Base-by-base conservation (phyloP, 2,113 vertebrate genomes). In the Numida meleagris region DNA sequence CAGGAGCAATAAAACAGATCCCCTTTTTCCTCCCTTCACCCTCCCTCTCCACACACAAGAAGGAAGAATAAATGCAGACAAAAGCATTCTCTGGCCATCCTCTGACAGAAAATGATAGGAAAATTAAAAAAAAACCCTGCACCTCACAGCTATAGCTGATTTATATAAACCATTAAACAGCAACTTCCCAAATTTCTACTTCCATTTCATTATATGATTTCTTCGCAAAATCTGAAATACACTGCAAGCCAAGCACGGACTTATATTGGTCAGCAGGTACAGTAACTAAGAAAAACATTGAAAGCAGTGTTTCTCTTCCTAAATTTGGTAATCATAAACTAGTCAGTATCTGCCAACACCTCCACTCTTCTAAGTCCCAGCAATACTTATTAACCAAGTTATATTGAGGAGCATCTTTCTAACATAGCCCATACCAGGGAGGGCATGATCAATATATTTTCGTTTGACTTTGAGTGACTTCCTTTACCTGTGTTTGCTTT, bases 391-490 rank as follows among this genome's bases (percentile, higher is more conserved):
- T n/a, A 40, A 55, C 4, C 11, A 29, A 29, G 24, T 40, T 38
- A 62, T 4, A 50, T 0, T 21, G 21, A 46, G 34, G 34, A 19
- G 3, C 8, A 6, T 33, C 38, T 63, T 78, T 51, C 27, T 42
- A 66, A 53, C 2, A 7, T 2, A 70, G 24, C 5, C 34, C 55
- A 33, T 0, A 2, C 2, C 2, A 50, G 19, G 42, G 19, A 74
- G 0, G 0, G n/a, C 6, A 78, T 4, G 10, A 93, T 21, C 34
- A 86, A n/a, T 34, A 16, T 48, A 51, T 20, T 59, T 61, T 27
- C 43, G 24, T 45, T 63, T 24, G 23, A 86, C 23, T 57, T 81
- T 57, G 46, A 29, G 9, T 57, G 9, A 55, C 29, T 65, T 66
- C 15, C 50, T 82, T 65, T 18, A 58, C 12, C 18, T 58, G 27